Base-by-base conservation (phyloP, 2,797 vertebrate species). In the Zalophus californianus region DNA sequence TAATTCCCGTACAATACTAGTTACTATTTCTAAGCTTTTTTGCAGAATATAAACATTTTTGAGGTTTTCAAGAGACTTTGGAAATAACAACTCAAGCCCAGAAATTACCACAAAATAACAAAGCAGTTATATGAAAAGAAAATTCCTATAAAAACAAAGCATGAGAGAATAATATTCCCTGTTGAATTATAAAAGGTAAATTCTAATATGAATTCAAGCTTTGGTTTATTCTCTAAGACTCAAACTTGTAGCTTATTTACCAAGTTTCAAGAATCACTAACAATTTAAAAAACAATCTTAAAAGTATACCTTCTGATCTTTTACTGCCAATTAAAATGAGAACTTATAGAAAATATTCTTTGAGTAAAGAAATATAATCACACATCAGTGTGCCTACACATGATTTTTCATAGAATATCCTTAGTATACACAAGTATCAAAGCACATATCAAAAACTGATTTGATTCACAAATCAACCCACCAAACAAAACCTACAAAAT, bases 51-150 rank as follows among this genome's bases (percentile, higher is more conserved):
- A 90, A 84, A 56, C 20, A 64, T 90, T 90, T 92, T 62, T 80
- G 54, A 94, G n/a, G 62, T 95, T 93, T 90, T 77, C 41, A 95
- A 95, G 20, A 80, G 32, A 87, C 13, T 94, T 11, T 68, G 32
- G 52, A 96, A 95, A 84, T 90, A 91, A 90, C 20, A 88, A 92
- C 25, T 79, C 15, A 90, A 95, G 14, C 15, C 10, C 9, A 79
- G 54, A 90, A 95, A 94, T 54, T 58, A 62, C 41, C 44, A 92
- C 48, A 94, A 92, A 90, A 86, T 48, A 88, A 79, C 6, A 38
- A 92, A 73, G 73, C 6, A 48, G 54, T 78, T 56, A 92, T 50
- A 50, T 54, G 3, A 90, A 96, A 50, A 87, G 9, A 52, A 90
- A 93, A n/a, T 73, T 73, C 75, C 50, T 91, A n/a, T 58, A 77